Evolutionary conservation across 2,113 vertebrate species (phyloP).

Genomic region (Narcine bancroftii): DNA sequence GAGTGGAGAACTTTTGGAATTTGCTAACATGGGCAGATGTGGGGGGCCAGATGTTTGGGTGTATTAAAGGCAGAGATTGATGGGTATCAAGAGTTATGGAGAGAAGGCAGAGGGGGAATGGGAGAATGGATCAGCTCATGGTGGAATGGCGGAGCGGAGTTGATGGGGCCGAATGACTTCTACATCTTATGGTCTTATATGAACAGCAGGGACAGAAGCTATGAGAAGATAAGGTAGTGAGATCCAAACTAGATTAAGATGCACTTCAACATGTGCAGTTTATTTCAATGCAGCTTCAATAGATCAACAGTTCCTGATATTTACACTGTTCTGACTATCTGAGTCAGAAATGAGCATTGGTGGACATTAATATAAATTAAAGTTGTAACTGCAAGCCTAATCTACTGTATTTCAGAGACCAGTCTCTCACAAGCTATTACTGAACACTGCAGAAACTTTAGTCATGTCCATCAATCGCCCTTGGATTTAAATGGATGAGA

Average conservation of each 20-base stretch:
- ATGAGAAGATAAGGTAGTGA: not conserved
- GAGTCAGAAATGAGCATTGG: not conserved
- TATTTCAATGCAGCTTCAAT: not conserved
- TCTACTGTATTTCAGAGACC: not conserved
- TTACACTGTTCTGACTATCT: not conserved
- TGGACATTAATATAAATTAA: not conserved
- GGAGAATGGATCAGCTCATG: too few species aligned
- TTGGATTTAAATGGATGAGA: not conserved
- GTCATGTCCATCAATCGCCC: not conserved
- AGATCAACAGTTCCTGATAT: not conserved
- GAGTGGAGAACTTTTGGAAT: too few species aligned
- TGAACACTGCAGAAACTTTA: not conserved
- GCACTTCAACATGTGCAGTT: not conserved
- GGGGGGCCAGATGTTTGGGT: too few species aligned
- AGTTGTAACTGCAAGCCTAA: not conserved
- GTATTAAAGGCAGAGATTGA: too few species aligned
- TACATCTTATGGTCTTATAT: too few species aligned
- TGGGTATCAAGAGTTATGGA: too few species aligned
- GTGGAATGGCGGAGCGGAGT: too few species aligned
- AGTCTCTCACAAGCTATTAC: not conserved
- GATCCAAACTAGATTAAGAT: not conserved
- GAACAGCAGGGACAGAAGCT: not conserved
- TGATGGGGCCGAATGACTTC: too few species aligned
- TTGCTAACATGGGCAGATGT: too few species aligned
- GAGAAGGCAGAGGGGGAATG: too few species aligned